A percentile compares a stretch with the other conserved stretches of the same genome.
Evolutionary conservation across 2,113 vertebrate species (phyloP).

Genomic region (Muntiacus reevesi): DNA sequence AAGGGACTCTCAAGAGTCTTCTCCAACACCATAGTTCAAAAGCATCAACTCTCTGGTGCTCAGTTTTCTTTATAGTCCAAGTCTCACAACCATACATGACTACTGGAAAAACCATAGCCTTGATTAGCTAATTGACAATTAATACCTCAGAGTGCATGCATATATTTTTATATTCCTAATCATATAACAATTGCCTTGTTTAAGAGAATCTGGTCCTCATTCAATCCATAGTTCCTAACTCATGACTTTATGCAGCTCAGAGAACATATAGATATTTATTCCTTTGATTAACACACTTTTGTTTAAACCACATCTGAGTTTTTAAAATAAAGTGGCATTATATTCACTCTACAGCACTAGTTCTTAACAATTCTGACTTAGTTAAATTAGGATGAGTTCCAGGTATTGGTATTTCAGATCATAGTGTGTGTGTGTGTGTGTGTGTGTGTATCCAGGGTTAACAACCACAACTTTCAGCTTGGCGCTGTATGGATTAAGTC

Average conservation of each 20-base stretch:
- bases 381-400: background rate
- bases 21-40: background rate
- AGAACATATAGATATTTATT: background rate
- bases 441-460: background rate
- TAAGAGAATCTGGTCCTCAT: background rate
- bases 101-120: background rate
- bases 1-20: background rate
- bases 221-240: background rate
- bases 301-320: background rate
- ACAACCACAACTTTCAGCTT: background rate
- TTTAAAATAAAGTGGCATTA: background rate
- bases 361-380: background rate
- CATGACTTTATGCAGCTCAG: background rate
- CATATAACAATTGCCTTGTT: background rate
- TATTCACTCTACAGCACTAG: background rate
- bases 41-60: background rate
- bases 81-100: background rate
- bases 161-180: background rate
- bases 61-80: background rate
- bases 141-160: background rate
- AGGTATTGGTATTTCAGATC: background rate
- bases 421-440: no score
- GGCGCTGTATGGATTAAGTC: background rate
- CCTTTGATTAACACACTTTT: background rate
- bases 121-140: background rate